Evolutionary conservation across 2,888 invertebrate species (phyloP), one percentile per base, ranked within the genome.

Genomic region (Mythimna lalbum): DNA sequence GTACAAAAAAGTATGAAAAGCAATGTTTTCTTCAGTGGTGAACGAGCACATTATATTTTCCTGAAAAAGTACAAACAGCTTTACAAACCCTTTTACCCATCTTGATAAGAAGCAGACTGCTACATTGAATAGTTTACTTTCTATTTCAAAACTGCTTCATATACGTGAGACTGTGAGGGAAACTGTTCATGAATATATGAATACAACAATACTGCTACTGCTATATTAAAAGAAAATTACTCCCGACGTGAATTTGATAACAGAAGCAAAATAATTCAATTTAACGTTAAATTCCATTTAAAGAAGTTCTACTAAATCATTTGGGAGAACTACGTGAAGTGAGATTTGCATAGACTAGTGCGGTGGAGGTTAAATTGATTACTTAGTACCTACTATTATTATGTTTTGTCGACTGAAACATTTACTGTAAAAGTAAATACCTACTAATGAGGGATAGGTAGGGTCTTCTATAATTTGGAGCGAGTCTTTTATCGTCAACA

Each of bases 131-230:
- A 63, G 56, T 74, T 73, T 57, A 47, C 55, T 52, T 49, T 49
- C 47, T 56, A 21, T 43, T 55, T 7, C n/a, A 49, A 76, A 50
- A 52, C 50, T 31, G 57, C 52, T 77, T 63, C 52, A 53, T 21
- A 53, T 21, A 63, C 31, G 50, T 57, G 52, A 43, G 5, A 27
- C 61, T 73, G 31, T 9, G 56, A 39, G 53, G 52, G 50, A 53
- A 73, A 52, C 52, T 63, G 47, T 56, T 79, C 80, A 79, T 76
- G 80, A 79, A 76, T 76, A 72, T 59, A 76, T 76, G 76, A 78
- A 79, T 76, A 73, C 56, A 74, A 61, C 73, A 79, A 67, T 56
- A 67, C 60, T 67, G 47, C 50, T 43, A 63, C 63, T 53, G 53
- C 63, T 47, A 55, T 50, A 71, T 70, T 75, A 69, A 69, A 81